phyloP scores from a whole-genome alignment of 1,140 invertebrate genomes.

The Drosophila nigromelanica region DNA sequence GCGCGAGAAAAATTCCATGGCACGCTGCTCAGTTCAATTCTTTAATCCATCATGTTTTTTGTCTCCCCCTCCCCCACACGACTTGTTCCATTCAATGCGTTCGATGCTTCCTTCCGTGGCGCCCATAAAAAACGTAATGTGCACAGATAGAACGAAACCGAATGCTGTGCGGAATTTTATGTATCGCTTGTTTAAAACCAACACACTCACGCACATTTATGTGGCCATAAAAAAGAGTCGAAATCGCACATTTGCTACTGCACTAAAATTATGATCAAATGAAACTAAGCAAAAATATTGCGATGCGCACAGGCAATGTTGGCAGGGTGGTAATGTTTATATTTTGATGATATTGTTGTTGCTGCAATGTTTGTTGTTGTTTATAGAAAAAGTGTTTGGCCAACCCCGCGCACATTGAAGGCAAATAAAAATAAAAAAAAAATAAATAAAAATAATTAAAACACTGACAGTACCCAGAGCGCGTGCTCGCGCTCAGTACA shows the following conservation, averaged over 20 bases:
- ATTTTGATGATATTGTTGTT: conserved; percentile 23
- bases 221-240: conserved; percentile 49
- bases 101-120: conserved; percentile 63
- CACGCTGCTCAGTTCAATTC: conserved; percentile 14
- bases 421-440: conserved; percentile 69
- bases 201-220: conserved; percentile 27
- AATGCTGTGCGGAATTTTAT: conserved; percentile 49
- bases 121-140: conserved; percentile 53
- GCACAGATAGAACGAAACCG: conserved; percentile 8
- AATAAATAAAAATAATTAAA: conserved; percentile 75
- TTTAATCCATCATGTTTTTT: conserved; percentile 43
- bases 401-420: conserved; percentile 33
- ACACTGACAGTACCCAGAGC: conserved; percentile 50
- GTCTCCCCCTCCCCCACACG: not conserved
- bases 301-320: conserved; percentile 28
- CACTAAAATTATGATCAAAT: conserved; percentile 68
- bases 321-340: not conserved
- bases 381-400: conserved; percentile 16
- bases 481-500: not conserved
- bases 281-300: conserved; percentile 48
- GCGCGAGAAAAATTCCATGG: conserved; percentile 43
- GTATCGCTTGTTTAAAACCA: conserved; percentile 59
- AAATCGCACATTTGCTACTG: conserved; percentile 27
- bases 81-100: conserved; percentile 63
- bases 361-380: conserved; percentile 46